Evolutionary conservation across 1,140 invertebrate genomes (phyloP), one percentile per base, ranked within the genome.

Genomic region (Venturia canescens): DNA sequence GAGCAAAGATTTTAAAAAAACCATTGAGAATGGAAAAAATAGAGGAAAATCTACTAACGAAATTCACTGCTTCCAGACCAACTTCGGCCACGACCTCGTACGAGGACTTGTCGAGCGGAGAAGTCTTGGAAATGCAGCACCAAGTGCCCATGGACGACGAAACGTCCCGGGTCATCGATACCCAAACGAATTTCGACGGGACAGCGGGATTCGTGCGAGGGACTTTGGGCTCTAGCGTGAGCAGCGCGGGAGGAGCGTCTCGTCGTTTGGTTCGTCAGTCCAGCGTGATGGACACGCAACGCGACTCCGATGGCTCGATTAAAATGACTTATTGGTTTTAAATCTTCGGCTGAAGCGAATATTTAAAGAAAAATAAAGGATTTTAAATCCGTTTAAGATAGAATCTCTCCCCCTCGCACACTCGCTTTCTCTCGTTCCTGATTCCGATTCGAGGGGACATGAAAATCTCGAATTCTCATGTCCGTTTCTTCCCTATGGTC

Each of bases 321-420:
- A 96, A 95, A 88, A 94, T 97, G 91, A 96, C 96, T 0, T 96
- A 96, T 89, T 97, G 96, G 96, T 96, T 96, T 92, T 97, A 93
- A 87, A 63, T 34, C 69, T 60, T 18, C 57, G n/a, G n/a, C 15
- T 29, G 38, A 78, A 66, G 26, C 44, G 50, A 66, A 23, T 79
- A 21, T 67, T 72, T 26, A 67, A 50, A 66, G 21, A 31, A 34
- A 66, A 53, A 71, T 34, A 34, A 34, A 34, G 7, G 31, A n/a
- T 34, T 34, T 34, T 34, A 34, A 34, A 34, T 34, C 31, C 31
- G 31, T 34, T 34, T 34, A 34, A n/a, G n/a, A n/a, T n/a, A n/a
- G 7, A 34, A 34, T 34, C 7, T 34, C 31, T 34, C 31, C 7
- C 31, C 7, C 31, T 34, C 31, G 3, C 31, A 3, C 31, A 3